Percentiles rank a stretch among this genome's conserved stretches.
Evolutionary conservation across 2,113 vertebrate genomes (phyloP).

Genomic region (Vidua macroura): DNA sequence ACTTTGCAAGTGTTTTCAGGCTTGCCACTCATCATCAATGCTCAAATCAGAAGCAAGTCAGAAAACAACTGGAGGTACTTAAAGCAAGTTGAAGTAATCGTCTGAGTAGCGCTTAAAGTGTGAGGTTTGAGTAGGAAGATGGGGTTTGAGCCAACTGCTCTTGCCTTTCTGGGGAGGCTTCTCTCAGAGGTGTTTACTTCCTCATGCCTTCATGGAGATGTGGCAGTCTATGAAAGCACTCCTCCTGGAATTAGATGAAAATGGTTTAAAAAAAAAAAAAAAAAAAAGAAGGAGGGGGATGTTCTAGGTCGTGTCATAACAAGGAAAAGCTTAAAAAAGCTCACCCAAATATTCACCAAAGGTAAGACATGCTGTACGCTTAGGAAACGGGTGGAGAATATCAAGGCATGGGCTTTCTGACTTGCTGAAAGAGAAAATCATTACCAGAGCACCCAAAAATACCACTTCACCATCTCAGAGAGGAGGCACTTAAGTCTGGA

Average conservation of each 20-base stretch:
- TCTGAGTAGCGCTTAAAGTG: not conserved
- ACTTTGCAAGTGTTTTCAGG: not conserved
- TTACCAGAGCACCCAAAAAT: not conserved
- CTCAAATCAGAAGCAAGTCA: not conserved
- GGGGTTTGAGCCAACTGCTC: constrained; percentile 24
- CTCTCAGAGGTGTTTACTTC: constrained; percentile 20
- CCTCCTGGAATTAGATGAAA: constrained; percentile 37
- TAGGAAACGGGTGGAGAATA: not conserved
- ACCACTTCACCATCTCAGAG: not conserved
- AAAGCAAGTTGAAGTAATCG: not conserved
- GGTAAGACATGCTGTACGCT: not conserved
- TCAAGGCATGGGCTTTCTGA: not conserved
- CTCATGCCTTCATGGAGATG: constrained; percentile 33
- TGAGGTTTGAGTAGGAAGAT: constrained; percentile 20
- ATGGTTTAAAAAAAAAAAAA: not conserved
- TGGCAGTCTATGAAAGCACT: constrained; percentile 52
- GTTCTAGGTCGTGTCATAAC: constrained; percentile 4
- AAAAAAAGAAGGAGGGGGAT: not conserved
- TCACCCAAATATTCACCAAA: not conserved
- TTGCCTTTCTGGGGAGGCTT: constrained; percentile 20
- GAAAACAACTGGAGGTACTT: constrained; percentile 29
- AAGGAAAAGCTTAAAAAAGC: constrained; percentile 17
- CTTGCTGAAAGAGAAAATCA: not conserved
- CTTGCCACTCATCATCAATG: not conserved
- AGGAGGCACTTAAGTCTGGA: not conserved